Percentiles rank a stretch among this genome's conserved stretches.
Evolutionary conservation across 35 echinoderm and acorn worm species (phyloP).

Genomic region (Diadema setosum): DNA sequence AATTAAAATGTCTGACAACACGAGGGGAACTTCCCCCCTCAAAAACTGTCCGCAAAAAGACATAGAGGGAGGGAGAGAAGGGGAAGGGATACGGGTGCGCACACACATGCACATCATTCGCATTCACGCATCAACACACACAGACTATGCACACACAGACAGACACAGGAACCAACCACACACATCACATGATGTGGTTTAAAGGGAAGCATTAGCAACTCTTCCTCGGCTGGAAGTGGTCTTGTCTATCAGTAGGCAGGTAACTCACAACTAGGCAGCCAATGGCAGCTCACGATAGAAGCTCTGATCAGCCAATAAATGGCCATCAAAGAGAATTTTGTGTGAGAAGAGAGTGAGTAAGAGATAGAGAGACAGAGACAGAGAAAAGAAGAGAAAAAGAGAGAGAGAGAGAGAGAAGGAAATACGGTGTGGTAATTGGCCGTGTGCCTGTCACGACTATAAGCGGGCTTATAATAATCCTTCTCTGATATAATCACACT

Average conservation of each 20-base stretch:
- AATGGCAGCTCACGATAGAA: not conserved
- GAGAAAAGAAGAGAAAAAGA: not conserved
- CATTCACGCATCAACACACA: not conserved
- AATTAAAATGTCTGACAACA: slow-evolving; percentile 8
- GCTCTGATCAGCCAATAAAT: not conserved
- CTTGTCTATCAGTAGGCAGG: not conserved
- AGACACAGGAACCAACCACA: not conserved
- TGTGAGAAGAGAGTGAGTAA: not conserved
- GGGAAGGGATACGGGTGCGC: not conserved
- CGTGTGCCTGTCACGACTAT: not conserved
- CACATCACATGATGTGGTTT: not conserved
- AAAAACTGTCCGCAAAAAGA: no score
- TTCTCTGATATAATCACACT: not conserved
- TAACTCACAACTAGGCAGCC: not conserved
- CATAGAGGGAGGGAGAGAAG: no score
- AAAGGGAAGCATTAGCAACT: not conserved
- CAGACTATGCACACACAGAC: no score
- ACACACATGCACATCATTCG: not conserved
- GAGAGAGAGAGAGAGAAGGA: not conserved
- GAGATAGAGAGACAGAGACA: not conserved
- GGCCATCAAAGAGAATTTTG: not conserved
- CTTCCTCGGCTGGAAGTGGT: not conserved
- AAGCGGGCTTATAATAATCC: not conserved
- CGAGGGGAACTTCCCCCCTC: not conserved
- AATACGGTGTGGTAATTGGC: not conserved